These are phyloP conservation scores for Petrocephalus sullivani DNA, from an alignment of 2,797 vertebrate genomes.

Conservation along the genomic window DNA sequence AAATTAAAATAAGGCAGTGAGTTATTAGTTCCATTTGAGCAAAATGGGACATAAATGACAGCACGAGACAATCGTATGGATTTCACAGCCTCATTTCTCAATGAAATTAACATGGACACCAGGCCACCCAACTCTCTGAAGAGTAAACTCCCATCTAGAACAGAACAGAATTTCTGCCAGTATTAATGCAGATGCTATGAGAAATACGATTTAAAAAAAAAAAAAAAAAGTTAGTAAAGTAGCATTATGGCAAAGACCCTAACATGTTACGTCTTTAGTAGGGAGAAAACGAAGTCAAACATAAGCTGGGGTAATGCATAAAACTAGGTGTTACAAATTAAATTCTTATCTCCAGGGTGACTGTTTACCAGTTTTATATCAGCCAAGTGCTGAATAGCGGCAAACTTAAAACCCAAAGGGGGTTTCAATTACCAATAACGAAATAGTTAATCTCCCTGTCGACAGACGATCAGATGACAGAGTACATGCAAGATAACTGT, in stretches of 20 bases:
- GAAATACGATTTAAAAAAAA: background rate
- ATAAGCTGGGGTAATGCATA: background rate
- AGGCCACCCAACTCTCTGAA: background rate
- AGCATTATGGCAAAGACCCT: background rate
- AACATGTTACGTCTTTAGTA: background rate
- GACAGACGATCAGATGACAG: constrained; percentile 32
- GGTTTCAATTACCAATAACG: constrained; percentile 21
- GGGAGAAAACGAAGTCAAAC: background rate
- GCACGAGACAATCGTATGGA: background rate
- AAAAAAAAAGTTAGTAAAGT: background rate
- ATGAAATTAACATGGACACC: background rate
- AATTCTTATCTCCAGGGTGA: constrained; percentile 10
- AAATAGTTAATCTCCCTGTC: constrained; percentile 27
- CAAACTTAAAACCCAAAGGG: constrained; percentile 14
- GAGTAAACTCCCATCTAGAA: background rate
- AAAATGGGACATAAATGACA: background rate
- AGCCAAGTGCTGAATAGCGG: background rate
- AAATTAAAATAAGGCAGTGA: background rate
- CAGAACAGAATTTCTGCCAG: background rate
- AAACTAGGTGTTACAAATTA: constrained; percentile 33
- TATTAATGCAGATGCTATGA: background rate
- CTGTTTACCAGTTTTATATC: constrained; percentile 4
- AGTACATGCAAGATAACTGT: constrained; percentile 31
- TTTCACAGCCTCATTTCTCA: background rate
- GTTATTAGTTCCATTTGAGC: background rate